These are phyloP conservation scores for Amazona finschi DNA, from an alignment of 2,797 vertebrate species.

Conservation along the genomic window DNA sequence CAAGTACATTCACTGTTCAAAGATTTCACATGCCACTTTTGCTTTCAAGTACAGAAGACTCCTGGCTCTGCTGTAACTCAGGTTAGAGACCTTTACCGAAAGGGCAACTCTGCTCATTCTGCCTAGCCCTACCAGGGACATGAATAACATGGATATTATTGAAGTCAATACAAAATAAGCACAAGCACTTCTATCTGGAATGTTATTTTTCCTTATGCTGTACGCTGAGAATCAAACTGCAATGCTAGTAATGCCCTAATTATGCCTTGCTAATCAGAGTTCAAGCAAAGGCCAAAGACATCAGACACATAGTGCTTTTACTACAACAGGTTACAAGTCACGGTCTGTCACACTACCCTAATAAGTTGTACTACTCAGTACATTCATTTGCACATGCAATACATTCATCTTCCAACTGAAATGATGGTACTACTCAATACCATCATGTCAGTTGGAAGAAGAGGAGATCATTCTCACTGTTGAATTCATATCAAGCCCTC, in stretches of 20 bases:
- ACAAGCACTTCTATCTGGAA: background rate
- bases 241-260: background rate
- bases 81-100: background rate
- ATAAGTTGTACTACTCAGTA: background rate
- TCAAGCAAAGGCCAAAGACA: background rate
- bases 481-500: background rate
- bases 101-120: background rate
- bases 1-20: background rate
- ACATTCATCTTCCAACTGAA: background rate
- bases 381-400: background rate
- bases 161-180: background rate
- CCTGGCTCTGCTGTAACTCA: background rate
- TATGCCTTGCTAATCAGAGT: background rate
- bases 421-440: background rate
- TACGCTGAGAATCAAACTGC: background rate
- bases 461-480: background rate
- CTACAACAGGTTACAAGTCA: background rate
- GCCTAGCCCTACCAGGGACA: background rate
- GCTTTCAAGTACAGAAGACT: background rate
- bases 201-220: background rate
- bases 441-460: background rate
- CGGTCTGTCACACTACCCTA: background rate
- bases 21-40: background rate
- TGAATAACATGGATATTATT: background rate
- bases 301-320: background rate